Evolutionary conservation across 2,888 invertebrate genomes (phyloP).

Genomic region (Seladonia tumulorum): DNA sequence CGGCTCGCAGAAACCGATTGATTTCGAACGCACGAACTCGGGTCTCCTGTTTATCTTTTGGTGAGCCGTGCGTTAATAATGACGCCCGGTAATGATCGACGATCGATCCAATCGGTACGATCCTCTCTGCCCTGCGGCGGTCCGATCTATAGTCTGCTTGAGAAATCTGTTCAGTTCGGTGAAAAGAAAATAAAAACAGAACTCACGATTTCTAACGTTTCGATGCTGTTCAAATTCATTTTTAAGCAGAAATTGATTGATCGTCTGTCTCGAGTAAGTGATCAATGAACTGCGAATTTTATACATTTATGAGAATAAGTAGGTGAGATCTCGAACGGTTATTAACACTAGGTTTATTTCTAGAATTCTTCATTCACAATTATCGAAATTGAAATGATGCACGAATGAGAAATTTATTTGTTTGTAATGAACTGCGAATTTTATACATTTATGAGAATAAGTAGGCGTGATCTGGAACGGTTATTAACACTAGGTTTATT

Average conservation of each 20-base stretch:
- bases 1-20: slow-evolving; percentile 52
- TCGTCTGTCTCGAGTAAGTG: background rate
- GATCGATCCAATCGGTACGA: slow-evolving; percentile 59
- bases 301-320: too few relatives aligned
- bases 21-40: slow-evolving; percentile 57
- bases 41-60: slow-evolving; percentile 60
- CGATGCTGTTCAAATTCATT: background rate
- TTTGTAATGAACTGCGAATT: background rate
- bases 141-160: background rate
- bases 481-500: too few relatives aligned
- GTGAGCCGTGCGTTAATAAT: slow-evolving; percentile 30
- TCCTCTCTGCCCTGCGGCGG: slow-evolving; percentile 10
- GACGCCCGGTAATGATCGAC: slow-evolving; percentile 55
- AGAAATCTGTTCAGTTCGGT: background rate
- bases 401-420: too few relatives aligned
- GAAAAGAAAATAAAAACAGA: background rate
- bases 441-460: too few relatives aligned
- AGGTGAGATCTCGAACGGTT: too few relatives aligned
- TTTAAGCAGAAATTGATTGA: background rate
- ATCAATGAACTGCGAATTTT: background rate
- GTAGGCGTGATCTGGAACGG: too few relatives aligned
- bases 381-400: too few relatives aligned
- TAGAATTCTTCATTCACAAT: too few relatives aligned
- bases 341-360: too few relatives aligned
- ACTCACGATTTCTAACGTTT: background rate